These are phyloP conservation scores for human DNA, from an alignment of 2,113 vertebrate genomes.

Conservation along the genomic window DNA sequence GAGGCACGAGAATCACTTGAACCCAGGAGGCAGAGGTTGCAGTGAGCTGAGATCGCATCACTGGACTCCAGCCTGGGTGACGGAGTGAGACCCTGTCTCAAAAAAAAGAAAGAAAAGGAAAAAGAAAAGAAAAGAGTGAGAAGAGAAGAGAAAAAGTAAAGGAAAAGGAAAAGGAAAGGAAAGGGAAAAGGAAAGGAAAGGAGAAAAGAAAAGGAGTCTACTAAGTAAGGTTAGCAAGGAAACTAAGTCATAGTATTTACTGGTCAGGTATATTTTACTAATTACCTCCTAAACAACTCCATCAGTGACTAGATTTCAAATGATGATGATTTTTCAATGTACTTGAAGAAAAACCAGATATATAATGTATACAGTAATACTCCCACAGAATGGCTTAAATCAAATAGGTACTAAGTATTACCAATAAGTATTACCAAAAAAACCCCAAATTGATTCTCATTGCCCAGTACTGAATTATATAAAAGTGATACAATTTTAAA, in stretches of 20 bases:
- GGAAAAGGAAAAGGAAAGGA: too few relatives aligned
- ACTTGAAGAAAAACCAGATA: not conserved
- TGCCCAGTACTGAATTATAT: not conserved
- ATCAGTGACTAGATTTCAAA: not conserved
- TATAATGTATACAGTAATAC: not conserved
- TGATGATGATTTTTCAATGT: not conserved
- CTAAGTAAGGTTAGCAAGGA: not conserved
- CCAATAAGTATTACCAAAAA: not conserved
- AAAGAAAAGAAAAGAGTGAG: too few relatives aligned
- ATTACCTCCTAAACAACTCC: not conserved
- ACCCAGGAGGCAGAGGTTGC: too few relatives aligned
- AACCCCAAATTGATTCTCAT: not conserved
- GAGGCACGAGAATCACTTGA: too few relatives aligned
- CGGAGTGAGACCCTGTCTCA: too few relatives aligned
- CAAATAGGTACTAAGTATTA: not conserved
- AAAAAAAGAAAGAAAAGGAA: too few relatives aligned
- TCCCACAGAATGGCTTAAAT: slow-evolving; percentile 12
- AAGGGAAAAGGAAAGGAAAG: too few relatives aligned
- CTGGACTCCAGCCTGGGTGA: too few relatives aligned
- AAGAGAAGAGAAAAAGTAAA: too few relatives aligned
- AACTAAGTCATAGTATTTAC: not conserved
- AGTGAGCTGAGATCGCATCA: too few relatives aligned
- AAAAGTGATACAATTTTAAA: not conserved
- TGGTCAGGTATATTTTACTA: not conserved
- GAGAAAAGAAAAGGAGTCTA: too few relatives aligned